Evolutionary conservation across 2,888 invertebrate species (phyloP).

Genomic region (Nineta flava): DNA sequence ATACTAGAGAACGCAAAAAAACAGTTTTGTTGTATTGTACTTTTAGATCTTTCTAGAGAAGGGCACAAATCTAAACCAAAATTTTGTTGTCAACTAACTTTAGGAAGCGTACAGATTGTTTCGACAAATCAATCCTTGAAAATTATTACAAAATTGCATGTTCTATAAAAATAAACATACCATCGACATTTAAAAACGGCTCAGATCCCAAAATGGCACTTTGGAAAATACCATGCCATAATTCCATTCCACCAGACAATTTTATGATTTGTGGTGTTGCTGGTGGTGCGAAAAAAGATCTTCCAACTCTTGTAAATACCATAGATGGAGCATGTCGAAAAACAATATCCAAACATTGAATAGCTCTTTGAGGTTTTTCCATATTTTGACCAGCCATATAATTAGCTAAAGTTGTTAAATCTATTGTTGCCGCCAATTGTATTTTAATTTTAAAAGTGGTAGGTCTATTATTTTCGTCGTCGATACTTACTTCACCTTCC

Average conservation of each 20-base stretch:
- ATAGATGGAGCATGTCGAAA: constrained; percentile 47
- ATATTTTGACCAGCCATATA: constrained; percentile 28
- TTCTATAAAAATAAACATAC: constrained; percentile 29
- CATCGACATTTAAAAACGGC: constrained; percentile 83
- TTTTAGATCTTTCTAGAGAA: background rate
- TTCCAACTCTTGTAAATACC: constrained; percentile 41
- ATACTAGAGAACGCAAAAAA: too few species aligned
- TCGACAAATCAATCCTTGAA: too few species aligned
- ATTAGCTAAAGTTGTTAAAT: constrained; percentile 28
- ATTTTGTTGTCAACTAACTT: too few species aligned
- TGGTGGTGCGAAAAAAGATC: constrained; percentile 60
- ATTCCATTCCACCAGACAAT: constrained; percentile 68
- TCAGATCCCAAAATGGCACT: constrained; percentile 76
- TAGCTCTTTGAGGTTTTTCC: constrained; percentile 36
- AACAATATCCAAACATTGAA: constrained; percentile 76
- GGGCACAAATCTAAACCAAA: too few species aligned
- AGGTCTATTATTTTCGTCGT: constrained; percentile 16
- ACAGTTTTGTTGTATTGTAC: too few species aligned
- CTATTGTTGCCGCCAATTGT: constrained; percentile 36
- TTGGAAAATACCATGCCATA: constrained; percentile 90
- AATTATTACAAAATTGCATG: too few species aligned
- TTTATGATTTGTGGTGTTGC: constrained; percentile 26
- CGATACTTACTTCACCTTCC: constrained; percentile 19
- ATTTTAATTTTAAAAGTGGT: constrained; percentile 32
- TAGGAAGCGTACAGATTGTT: too few species aligned